A percentile compares a stretch with the other conserved stretches of the same genome.
Evolutionary conservation across 2,888 invertebrate species (phyloP).

Genomic region (Hirtodrosophila confusa): DNA sequence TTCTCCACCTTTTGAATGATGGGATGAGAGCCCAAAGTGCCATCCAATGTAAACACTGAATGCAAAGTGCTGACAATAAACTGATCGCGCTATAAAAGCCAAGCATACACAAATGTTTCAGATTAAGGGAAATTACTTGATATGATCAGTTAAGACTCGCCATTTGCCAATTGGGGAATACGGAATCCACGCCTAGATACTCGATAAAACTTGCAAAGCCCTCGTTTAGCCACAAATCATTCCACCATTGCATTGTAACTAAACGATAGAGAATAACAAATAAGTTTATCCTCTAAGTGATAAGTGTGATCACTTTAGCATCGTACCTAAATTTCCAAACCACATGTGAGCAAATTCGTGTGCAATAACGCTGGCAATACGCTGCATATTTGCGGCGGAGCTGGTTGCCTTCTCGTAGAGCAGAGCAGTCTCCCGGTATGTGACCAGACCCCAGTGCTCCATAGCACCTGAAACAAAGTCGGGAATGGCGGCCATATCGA

Average conservation of each 20-base stretch:
- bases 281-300: not conserved
- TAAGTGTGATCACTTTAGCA: no score
- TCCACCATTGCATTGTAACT: slow-evolving; percentile 97
- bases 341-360: slow-evolving; percentile 98
- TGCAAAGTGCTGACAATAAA: slow-evolving; percentile 90
- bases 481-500: slow-evolving; percentile 86
- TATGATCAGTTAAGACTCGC: slow-evolving; percentile 83
- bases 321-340: slow-evolving; percentile 93
- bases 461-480: slow-evolving; percentile 91
- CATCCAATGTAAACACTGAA: slow-evolving; percentile 89
- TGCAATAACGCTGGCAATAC: slow-evolving; percentile 92
- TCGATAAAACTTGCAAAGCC: slow-evolving; percentile 97
- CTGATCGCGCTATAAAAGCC: slow-evolving; percentile 88
- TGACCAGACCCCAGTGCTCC: slow-evolving; percentile 98
- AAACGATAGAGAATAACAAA: slow-evolving; percentile 58
- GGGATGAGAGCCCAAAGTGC: slow-evolving; percentile 93
- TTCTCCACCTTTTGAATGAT: slow-evolving; percentile 93
- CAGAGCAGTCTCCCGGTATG: slow-evolving; percentile 94
- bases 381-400: slow-evolving; percentile 90
- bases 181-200: slow-evolving; percentile 89
- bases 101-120: not conserved
- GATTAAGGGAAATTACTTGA: not conserved
- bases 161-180: slow-evolving; percentile 92
- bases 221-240: slow-evolving; percentile 96
- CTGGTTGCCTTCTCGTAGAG: slow-evolving; percentile 90